These are phyloP conservation scores for Blennius ocellaris DNA, from an alignment of 2,113 vertebrate genomes.

Conservation along the genomic window DNA sequence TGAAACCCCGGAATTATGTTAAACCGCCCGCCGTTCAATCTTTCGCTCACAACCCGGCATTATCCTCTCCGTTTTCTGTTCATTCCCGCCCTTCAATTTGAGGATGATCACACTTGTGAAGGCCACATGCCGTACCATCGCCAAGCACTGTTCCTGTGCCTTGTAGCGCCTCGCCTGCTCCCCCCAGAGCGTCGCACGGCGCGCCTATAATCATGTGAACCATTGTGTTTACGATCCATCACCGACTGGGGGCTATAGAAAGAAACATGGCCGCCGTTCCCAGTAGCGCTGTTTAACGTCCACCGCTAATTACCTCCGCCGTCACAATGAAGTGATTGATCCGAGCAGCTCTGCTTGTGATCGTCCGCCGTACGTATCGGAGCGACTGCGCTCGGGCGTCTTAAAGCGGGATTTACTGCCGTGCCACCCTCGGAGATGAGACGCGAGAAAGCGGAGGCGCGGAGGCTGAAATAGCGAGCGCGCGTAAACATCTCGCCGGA, in stretches of 20 bases:
- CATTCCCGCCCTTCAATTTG: conserved; percentile 68
- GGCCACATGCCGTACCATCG: conserved; percentile 52
- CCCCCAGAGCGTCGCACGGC: conserved; percentile 52
- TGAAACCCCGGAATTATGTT: conserved; percentile 68
- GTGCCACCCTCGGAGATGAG: conserved; percentile 69
- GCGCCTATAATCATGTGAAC: conserved; percentile 72
- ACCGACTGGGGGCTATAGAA: conserved; percentile 58
- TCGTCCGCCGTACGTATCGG: conserved; percentile 68
- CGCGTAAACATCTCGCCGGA: conserved; percentile 71
- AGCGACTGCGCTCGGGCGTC: conserved; percentile 65
- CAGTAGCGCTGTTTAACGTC: conserved; percentile 70
- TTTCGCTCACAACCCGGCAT: conserved; percentile 56
- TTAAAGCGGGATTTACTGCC: conserved; percentile 53
- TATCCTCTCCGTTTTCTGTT: conserved; percentile 66
- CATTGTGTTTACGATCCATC: conserved; percentile 67
- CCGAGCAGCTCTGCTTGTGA: conserved; percentile 60
- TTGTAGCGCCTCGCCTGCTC: conserved; percentile 33
- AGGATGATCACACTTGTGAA: conserved; percentile 52
- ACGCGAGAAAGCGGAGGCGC: conserved; percentile 36
- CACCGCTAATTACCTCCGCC: conserved; percentile 70
- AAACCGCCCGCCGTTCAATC: conserved; percentile 64
- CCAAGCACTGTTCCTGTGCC: conserved; percentile 16
- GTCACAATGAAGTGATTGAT: conserved; percentile 74
- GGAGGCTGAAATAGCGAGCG: conserved; percentile 58
- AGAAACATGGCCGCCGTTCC: conserved; percentile 60